These are phyloP conservation scores for Trichopria drosophilae DNA, from an alignment of 2,888 invertebrate species.

Conservation along the genomic window DNA sequence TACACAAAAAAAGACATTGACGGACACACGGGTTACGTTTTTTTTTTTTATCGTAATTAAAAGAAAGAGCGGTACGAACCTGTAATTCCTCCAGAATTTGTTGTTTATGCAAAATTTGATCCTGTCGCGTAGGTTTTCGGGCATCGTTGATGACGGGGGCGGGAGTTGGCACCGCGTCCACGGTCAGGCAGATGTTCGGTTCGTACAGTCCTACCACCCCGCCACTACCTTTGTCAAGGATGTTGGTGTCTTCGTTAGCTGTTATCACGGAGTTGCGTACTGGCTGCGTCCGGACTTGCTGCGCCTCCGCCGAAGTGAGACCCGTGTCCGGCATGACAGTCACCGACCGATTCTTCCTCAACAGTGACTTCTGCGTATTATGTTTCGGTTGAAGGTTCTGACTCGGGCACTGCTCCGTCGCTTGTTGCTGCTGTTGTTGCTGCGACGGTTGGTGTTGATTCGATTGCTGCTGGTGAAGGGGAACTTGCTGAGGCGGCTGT, in stretches of 20 bases:
- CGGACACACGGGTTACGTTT: no score
- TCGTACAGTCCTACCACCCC: slow-evolving; percentile 49
- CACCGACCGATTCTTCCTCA: slow-evolving; percentile 62
- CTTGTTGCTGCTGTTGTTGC: slow-evolving; percentile 49
- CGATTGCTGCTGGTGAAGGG: slow-evolving; percentile 59
- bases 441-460: slow-evolving; percentile 56
- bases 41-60: no score
- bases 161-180: slow-evolving; percentile 23
- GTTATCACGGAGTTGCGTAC: slow-evolving; percentile 51
- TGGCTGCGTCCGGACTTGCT: slow-evolving; percentile 60
- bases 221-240: slow-evolving; percentile 59
- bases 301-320: slow-evolving; percentile 64
- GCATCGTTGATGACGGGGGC: slow-evolving; percentile 44
- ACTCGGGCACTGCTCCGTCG: slow-evolving; percentile 46
- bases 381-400: slow-evolving; percentile 53
- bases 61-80: no score
- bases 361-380: slow-evolving; percentile 59
- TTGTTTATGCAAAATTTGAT: slow-evolving; percentile 70
- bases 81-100: slow-evolving; percentile 69
- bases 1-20: no score
- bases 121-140: slow-evolving; percentile 58
- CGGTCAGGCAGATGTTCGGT: slow-evolving; percentile 49
- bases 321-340: slow-evolving; percentile 60
- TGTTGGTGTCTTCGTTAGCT: slow-evolving; percentile 61
- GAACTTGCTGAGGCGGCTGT: slow-evolving; percentile 54